Evolutionary conservation across 2,888 invertebrate genomes (phyloP).

Genomic region (Epirrhoe tristata): DNA sequence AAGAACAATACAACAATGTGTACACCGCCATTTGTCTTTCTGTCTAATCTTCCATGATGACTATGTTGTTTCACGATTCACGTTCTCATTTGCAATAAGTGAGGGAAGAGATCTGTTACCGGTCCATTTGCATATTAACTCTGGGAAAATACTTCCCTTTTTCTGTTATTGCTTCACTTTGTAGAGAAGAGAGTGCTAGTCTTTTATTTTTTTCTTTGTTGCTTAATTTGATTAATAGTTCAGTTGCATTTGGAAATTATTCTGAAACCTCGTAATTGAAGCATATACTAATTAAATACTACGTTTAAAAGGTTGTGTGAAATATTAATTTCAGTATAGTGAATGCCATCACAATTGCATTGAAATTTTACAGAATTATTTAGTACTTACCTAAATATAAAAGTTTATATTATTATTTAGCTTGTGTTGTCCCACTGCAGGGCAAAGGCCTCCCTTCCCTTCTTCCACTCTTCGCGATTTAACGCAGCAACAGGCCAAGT

Average conservation of each 20-base stretch:
- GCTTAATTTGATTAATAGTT: not conserved
- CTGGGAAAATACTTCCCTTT: conserved; percentile 20
- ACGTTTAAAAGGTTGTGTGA: too few relatives aligned
- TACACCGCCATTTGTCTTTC: conserved; percentile 61
- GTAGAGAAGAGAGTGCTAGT: not conserved
- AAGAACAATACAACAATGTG: conserved; percentile 68
- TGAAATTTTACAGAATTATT: too few relatives aligned
- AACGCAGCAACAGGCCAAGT: too few relatives aligned
- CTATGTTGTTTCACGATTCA: conserved; percentile 50
- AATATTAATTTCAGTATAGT: too few relatives aligned
- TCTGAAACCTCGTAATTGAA: not conserved
- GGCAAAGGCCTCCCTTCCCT: too few relatives aligned
- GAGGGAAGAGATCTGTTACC: conserved; percentile 29
- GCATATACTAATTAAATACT: too few relatives aligned
- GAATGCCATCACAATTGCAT: too few relatives aligned
- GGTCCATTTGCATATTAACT: conserved; percentile 39
- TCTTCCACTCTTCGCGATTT: too few relatives aligned
- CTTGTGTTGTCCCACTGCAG: too few relatives aligned
- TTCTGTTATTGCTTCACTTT: conserved; percentile 6
- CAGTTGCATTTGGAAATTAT: not conserved
- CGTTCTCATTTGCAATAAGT: conserved; percentile 39
- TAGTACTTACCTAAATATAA: too few relatives aligned
- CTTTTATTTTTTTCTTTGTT: not conserved
- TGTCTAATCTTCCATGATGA: conserved; percentile 79
- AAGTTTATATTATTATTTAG: too few relatives aligned